Percentiles rank a stretch among this genome's conserved stretches.
These are phyloP conservation scores for Drosophila pegasa DNA, from an alignment of 2,888 invertebrate genomes.

Conservation along the genomic window DNA sequence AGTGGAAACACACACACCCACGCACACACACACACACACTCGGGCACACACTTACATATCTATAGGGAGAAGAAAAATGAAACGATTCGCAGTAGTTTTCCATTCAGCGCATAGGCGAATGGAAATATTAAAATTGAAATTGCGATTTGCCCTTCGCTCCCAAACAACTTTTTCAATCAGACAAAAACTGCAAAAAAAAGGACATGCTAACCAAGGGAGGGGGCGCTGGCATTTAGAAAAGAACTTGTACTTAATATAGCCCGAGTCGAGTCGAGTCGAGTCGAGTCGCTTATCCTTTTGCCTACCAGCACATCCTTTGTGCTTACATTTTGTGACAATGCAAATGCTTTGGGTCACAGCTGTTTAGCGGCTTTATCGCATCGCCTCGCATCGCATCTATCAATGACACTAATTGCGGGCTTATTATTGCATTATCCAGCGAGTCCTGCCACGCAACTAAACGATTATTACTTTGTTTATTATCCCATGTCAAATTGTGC, in stretches of 20 bases:
- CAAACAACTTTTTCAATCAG: constrained; percentile 54
- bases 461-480: constrained; percentile 58
- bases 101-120: constrained; percentile 72
- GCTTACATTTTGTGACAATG: constrained; percentile 43
- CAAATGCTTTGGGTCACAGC: constrained; percentile 30
- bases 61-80: constrained; percentile 19
- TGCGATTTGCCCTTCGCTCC: constrained; percentile 67
- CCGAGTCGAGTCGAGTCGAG: constrained; percentile 2
- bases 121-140: constrained; percentile 76
- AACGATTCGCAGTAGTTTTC: constrained; percentile 59
- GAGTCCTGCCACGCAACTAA: constrained; percentile 58
- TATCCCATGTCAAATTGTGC: constrained; percentile 11
- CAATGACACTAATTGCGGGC: constrained; percentile 73
- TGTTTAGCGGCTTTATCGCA: constrained; percentile 42
- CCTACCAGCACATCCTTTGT: constrained; percentile 22
- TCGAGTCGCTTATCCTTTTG: constrained; percentile 37
- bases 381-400: constrained; percentile 57
- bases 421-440: constrained; percentile 53
- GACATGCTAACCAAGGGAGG: neutral
- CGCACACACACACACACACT: neutral
- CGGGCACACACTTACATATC: neutral
- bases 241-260: constrained; percentile 14
- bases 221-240: constrained; percentile 23
- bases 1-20: constrained; percentile 32
- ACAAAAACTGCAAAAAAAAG: constrained; percentile 19